Evolutionary conservation across 2,888 invertebrate species (phyloP).

Genomic region (Drosophila setosimentum): DNA sequence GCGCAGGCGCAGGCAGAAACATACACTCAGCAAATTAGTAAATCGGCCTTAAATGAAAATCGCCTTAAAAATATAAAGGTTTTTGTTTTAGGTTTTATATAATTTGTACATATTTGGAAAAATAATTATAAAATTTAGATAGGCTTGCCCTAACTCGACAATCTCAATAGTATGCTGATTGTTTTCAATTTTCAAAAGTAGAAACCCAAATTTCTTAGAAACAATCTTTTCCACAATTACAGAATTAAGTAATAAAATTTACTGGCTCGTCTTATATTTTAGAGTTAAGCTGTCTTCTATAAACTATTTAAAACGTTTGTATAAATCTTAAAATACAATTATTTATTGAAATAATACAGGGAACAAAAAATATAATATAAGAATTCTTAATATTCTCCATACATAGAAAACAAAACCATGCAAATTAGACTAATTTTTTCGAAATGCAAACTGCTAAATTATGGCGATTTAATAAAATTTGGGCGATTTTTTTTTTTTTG

Average conservation of each 20-base stretch:
- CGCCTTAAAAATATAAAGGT: background rate
- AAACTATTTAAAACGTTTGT: no score
- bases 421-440: background rate
- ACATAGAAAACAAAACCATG: background rate
- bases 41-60: background rate
- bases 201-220: background rate
- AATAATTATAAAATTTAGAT: background rate
- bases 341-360: no score
- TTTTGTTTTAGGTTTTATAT: background rate
- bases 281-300: no score
- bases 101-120: no score
- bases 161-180: background rate
- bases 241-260: no score
- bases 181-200: background rate
- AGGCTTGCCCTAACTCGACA: background rate
- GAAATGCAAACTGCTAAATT: background rate
- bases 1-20: slow-evolving; percentile 49
- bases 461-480: background rate
- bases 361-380: background rate
- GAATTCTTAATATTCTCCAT: background rate
- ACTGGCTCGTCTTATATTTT: no score
- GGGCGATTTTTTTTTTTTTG: background rate
- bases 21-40: slow-evolving; percentile 3
- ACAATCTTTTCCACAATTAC: no score
- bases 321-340: no score